A percentile compares a stretch with the other conserved stretches of the same genome.
These are phyloP conservation scores for Trichacis sp. DNA, from an alignment of 2,888 invertebrate species.

Conservation along the genomic window DNA sequence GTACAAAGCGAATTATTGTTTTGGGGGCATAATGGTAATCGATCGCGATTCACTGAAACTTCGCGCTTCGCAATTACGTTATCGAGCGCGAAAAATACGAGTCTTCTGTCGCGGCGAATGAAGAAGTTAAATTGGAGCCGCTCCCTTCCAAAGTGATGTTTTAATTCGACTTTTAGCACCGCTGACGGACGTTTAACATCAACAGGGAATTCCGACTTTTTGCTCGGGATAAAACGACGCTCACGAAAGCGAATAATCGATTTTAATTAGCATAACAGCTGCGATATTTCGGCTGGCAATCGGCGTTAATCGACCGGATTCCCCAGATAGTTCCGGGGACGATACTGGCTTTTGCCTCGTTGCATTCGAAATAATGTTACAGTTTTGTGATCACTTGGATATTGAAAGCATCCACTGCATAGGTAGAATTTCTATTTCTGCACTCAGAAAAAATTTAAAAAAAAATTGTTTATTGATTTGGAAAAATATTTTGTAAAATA, in stretches of 20 bases:
- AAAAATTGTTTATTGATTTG: no score
- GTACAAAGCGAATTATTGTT: neutral
- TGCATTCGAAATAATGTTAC: no score
- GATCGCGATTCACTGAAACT: no score
- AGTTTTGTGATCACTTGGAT: no score
- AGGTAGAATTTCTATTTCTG: no score
- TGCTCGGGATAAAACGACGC: conserved; percentile 35
- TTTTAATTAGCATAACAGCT: conserved; percentile 56
- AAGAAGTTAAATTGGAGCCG: neutral
- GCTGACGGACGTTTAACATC: neutral
- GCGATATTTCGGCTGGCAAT: conserved; percentile 11
- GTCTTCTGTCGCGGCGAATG: neutral
- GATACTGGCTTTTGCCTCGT: neutral
- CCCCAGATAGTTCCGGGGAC: conserved; percentile 4
- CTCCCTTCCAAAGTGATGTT: neutral
- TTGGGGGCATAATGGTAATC: no score
- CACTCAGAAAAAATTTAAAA: no score
- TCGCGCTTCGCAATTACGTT: neutral
- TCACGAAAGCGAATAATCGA: conserved; percentile 48
- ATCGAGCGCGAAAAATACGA: neutral
- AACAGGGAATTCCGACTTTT: conserved; percentile 1
- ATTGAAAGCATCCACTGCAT: no score
- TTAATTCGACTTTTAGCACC: neutral
- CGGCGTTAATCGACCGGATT: conserved; percentile 4
- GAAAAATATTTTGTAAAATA: no score